Base-by-base conservation (phyloP, 2,797 vertebrate species). In the Falco cherrug region DNA sequence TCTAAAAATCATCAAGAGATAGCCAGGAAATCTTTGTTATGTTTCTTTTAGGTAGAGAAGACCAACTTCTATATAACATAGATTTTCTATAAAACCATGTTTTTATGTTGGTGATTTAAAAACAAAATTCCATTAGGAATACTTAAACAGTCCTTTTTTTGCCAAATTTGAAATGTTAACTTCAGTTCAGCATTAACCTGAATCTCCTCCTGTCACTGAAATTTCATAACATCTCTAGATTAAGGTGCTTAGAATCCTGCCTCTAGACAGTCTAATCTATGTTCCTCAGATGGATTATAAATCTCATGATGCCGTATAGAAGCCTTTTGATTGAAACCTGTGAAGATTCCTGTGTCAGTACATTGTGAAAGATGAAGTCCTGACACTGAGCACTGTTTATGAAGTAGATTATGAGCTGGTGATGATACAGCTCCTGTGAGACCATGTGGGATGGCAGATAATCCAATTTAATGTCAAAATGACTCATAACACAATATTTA, bases 401-500 rank as follows among this genome's bases (percentile, higher is more conserved):
- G 81, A 87, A 89, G 80, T 57, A 87, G 90, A 87, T 95, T 93
- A 87, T 89, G 91, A 93, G 37, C 64, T 91, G 69, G 53, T 82
- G 69, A 71, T 89, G 87, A 69, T 80, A 90, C 51, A 90, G 64
- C 80, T 94, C 91, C 91, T 89, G 13, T 77, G 91, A 97, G 95
- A 91, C 83, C 84, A 83, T 80, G 91, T 95, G 91, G 77, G 88
- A 92, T 77, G 67, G 53, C 50, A 94, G 81, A 82, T 95, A 97
- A 94, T 94, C 85, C 83, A 95, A 90, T 87, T 94, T 95, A 89
- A 87, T 87, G 93, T 93, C 93, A 87, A 61, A 89, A 48, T 94
- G 90, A 94, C 75, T 95, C 75, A 90, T 63, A 95, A 79, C 48
- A 96, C 79, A 87, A 87, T 90, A 95, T 95, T 95, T 93, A 84